Evolutionary conservation across 92 coral and sea anemone genomes (phyloP).

Genomic region (Porites cylindrica): DNA sequence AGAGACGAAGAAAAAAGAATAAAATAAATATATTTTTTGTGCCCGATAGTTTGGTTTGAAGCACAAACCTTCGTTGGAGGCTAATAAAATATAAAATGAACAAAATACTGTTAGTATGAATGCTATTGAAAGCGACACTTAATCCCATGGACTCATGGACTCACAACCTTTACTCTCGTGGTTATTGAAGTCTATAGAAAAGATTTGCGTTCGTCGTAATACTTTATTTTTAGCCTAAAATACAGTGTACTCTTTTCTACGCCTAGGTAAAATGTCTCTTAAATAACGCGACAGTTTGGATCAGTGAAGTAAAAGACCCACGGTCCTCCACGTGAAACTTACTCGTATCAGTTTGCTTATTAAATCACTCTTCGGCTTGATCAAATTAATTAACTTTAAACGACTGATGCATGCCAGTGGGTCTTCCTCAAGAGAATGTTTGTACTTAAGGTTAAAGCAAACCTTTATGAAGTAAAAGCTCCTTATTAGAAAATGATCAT

Average conservation of each 20-base stretch:
- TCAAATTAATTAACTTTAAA: background rate
- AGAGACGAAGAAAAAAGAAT: too few species aligned
- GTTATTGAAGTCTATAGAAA: background rate
- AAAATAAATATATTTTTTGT: too few species aligned
- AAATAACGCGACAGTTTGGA: background rate
- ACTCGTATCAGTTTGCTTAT: background rate
- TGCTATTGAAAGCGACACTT: constrained; percentile 11
- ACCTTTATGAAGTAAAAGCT: background rate
- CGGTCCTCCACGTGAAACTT: background rate
- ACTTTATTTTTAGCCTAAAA: background rate
- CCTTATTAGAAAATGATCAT: background rate
- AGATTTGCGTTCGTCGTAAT: background rate
- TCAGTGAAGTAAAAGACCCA: background rate
- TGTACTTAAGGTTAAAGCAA: background rate
- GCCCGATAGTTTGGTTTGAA: too few species aligned
- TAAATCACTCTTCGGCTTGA: background rate
- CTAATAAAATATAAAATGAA: too few species aligned
- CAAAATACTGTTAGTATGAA: background rate
- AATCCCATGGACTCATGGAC: background rate
- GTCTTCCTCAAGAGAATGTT: background rate
- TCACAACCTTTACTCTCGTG: too few species aligned
- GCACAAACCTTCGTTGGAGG: too few species aligned
- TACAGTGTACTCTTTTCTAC: background rate
- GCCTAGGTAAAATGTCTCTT: background rate
- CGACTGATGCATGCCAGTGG: background rate